A percentile compares a stretch with the other conserved stretches of the same genome.
Evolutionary conservation across 2,888 invertebrate species (phyloP).

Genomic region (Cephus nigrinus): DNA sequence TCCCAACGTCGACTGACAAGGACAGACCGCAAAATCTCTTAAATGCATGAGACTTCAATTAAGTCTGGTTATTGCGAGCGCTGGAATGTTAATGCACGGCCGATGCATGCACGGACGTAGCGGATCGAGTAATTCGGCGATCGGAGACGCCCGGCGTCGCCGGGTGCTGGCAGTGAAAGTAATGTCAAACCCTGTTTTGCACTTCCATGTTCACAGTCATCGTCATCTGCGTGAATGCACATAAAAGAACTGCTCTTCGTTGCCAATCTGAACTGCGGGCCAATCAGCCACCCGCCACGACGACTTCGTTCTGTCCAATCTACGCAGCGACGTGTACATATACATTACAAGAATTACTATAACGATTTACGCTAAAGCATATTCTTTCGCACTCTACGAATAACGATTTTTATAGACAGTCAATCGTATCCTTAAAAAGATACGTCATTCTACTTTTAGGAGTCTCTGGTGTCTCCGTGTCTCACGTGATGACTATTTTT

Average conservation of each 20-base stretch:
- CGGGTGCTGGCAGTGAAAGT: conserved; percentile 27
- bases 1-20: background rate
- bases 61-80: background rate
- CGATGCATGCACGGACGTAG: conserved; percentile 18
- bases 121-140: conserved; percentile 11
- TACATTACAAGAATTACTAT: conserved; percentile 39
- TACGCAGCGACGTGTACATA: conserved; percentile 62
- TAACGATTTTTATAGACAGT: background rate
- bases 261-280: conserved; percentile 63
- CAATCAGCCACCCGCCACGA: conserved; percentile 60
- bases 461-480: background rate
- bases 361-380: conserved; percentile 45
- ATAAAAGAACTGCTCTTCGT: conserved; percentile 63
- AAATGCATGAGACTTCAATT: conserved; percentile 13
- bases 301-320: conserved; percentile 64
- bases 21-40: background rate
- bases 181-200: conserved; percentile 57
- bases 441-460: background rate
- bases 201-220: conserved; percentile 65
- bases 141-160: conserved; percentile 3
- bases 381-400: conserved; percentile 39
- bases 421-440: background rate
- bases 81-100: conserved; percentile 2
- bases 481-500: background rate
- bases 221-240: conserved; percentile 66